Percentiles rank a stretch among this genome's conserved stretches.
Evolutionary conservation across 2,888 invertebrate species (phyloP).

Genomic region (Drosophila subquinaria): DNA sequence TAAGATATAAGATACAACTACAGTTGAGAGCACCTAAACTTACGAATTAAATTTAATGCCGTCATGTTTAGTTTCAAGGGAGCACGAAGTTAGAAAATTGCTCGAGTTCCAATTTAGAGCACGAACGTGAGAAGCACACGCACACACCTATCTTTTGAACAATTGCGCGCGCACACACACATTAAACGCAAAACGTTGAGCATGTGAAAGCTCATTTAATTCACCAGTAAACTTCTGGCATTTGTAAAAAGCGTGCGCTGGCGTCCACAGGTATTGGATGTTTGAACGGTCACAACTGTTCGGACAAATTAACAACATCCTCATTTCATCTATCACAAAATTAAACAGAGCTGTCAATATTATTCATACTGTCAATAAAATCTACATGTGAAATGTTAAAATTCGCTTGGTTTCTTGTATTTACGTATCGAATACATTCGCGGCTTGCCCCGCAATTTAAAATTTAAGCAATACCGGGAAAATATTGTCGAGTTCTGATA

Average conservation of each 20-base stretch:
- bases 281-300: constrained; percentile 9
- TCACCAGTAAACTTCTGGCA: constrained; percentile 38
- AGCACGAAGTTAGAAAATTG: background rate
- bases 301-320: constrained; percentile 27
- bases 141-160: constrained; percentile 22
- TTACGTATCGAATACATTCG: background rate
- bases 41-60: background rate
- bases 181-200: constrained; percentile 23
- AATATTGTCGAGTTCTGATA: background rate
- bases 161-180: constrained; percentile 61
- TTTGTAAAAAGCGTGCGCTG: constrained; percentile 35
- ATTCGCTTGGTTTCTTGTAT: background rate
- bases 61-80: background rate
- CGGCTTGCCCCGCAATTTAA: background rate
- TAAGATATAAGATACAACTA: background rate
- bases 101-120: constrained; percentile 4
- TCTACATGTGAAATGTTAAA: constrained; percentile 7
- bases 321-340: background rate
- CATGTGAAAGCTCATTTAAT: constrained; percentile 48
- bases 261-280: constrained; percentile 25
- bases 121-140: constrained; percentile 35
- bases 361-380: background rate
- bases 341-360: constrained; percentile 5
- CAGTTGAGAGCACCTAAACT: too few species aligned
- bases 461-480: constrained; percentile 8